Evolutionary conservation across 1,140 invertebrate species (phyloP).

Genomic region (Tetraneura akinire): DNA sequence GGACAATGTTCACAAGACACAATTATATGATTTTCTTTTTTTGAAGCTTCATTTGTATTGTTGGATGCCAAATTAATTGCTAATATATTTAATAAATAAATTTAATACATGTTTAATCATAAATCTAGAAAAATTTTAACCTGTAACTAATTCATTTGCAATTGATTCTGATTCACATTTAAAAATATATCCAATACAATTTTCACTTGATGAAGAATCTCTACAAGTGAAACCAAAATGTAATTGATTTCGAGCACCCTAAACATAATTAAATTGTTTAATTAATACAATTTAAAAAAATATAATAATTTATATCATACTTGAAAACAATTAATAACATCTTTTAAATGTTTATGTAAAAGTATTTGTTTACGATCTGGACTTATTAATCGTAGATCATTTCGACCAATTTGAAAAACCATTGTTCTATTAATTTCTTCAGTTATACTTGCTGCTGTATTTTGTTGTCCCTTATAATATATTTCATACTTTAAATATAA

Average conservation of each 20-base stretch:
- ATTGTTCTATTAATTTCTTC: conserved; percentile 87
- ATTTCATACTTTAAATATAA: background rate
- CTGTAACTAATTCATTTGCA: conserved; percentile 75
- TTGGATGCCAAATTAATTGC: conserved; percentile 84
- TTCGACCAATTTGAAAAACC: conserved; percentile 82
- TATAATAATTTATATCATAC: conserved; percentile 58
- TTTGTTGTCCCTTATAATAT: conserved; percentile 43
- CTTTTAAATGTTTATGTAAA: conserved; percentile 81
- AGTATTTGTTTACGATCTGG: conserved; percentile 88
- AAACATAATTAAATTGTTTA: conserved; percentile 52
- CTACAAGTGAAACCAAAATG: conserved; percentile 95
- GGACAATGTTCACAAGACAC: conserved; percentile 86
- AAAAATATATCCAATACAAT: conserved; percentile 84
- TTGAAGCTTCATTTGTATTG: conserved; percentile 65
- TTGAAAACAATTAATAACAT: conserved; percentile 86
- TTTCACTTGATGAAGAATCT: conserved; percentile 62
- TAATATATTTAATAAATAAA: conserved; percentile 58
- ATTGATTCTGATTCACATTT: conserved; percentile 84
- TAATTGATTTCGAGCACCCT: conserved; percentile 76
- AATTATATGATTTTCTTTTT: conserved; percentile 62
- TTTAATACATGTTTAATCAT: background rate
- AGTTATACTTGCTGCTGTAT: background rate
- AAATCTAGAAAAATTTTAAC: conserved; percentile 59
- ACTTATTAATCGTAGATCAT: conserved; percentile 86
- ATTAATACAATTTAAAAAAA: background rate